These are phyloP conservation scores for Catamblyrhynchus diadema DNA, from an alignment of 2,797 vertebrate genomes.

Conservation along the genomic window DNA sequence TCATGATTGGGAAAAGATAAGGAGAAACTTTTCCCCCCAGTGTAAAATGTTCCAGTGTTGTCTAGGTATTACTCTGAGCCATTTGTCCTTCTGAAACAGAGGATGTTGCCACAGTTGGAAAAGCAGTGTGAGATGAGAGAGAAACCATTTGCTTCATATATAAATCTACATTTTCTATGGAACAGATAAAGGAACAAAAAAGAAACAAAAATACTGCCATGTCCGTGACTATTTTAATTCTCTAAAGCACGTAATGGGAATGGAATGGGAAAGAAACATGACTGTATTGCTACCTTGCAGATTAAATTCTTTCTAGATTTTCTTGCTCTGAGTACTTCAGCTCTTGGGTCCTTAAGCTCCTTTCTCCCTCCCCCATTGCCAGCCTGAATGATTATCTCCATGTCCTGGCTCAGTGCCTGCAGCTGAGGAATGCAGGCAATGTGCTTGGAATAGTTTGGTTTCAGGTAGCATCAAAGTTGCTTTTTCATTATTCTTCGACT, in stretches of 20 bases:
- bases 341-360: not conserved
- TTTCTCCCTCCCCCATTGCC: not conserved
- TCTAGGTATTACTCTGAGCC: not conserved
- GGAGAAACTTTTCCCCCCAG: not conserved
- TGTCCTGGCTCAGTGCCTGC: slow-evolving; percentile 26
- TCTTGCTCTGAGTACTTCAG: not conserved
- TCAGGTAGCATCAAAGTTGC: slow-evolving; percentile 66
- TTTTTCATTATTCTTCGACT: slow-evolving; percentile 48
- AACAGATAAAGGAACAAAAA: not conserved
- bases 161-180: not conserved
- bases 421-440: slow-evolving; percentile 52
- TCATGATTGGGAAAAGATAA: not conserved
- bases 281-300: not conserved
- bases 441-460: slow-evolving; percentile 52
- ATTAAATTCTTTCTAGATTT: slow-evolving; percentile 14
- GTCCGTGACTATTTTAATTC: not conserved
- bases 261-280: not conserved
- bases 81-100: not conserved
- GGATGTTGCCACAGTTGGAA: not conserved
- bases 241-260: not conserved
- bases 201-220: not conserved
- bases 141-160: not conserved
- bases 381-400: slow-evolving; percentile 34
- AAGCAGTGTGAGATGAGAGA: not conserved
- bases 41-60: not conserved